Evolutionary conservation across 2,113 vertebrate genomes (phyloP), one percentile per base, ranked within the genome.

Genomic region (Morone saxatilis): DNA sequence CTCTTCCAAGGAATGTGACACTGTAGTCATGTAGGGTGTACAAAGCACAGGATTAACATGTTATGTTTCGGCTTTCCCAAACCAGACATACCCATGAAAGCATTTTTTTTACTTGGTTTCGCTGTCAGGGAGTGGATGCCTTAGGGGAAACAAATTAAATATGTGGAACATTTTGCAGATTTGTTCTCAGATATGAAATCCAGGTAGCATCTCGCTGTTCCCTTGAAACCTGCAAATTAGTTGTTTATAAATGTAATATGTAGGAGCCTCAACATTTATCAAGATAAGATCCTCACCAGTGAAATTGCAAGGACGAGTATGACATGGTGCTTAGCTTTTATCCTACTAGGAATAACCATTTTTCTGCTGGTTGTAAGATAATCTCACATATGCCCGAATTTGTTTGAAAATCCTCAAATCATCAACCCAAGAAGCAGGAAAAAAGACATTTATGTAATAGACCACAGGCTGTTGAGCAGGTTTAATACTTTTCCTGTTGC

Each of bases 401-500:
- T 67, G 25, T 83, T 67, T 59, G 31, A 47, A 73, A 84, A 78
- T 40, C 13, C 43, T 6, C 65, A 59, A 86, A 59, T 17, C 38
- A 76, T 76, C 41, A 51, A 40, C 31, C 22, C 0, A 11, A 71
- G 10, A 56, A 10, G 19, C 22, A 11, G 25, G 13, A 54, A 62
- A 68, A 60, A 41, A 41, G 11, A 40, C 40, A 11, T 65, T 41
- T 22, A 66, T 66, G 11, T 48, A 40, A 48, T 12, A 53, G 60
- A 71, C 81, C 38, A 47, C 47, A 62, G 74, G 74, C 84, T 84
- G 68, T 45, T 76, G 59, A 87, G 22, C 78, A 67, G 68, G 45
- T 82, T 90, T 80, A 82, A 86, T 90, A 53, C 51, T 61, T 69
- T 62, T 38, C 6, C 20, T 1, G 11, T 51, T 68, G 72, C 87